A percentile compares a stretch with the other conserved stretches of the same genome.
Conservation (phyloP, 37 sponge, comb jelly and placozoan species). For the Corticium candelabrum region DNA sequence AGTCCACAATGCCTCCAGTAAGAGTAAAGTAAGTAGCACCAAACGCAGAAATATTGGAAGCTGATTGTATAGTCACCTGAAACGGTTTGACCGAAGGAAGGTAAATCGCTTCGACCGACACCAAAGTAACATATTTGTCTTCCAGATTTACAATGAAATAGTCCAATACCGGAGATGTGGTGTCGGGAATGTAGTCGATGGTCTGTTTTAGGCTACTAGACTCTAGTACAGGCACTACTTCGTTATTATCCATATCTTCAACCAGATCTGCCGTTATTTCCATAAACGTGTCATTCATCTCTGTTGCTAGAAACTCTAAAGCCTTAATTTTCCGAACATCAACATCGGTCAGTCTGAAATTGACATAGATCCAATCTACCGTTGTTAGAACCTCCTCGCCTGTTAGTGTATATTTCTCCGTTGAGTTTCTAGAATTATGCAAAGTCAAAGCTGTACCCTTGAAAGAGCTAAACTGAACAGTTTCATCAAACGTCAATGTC, state of each 20-base stretch:
- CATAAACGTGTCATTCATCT: constrained; percentile 3
- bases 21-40: constrained; percentile 28
- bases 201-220: constrained; percentile 18
- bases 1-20: constrained; percentile 42
- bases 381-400: constrained; percentile 13
- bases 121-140: constrained; percentile 48
- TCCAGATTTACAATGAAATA: constrained; percentile 37
- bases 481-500: constrained; percentile 77
- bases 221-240: constrained; percentile 23
- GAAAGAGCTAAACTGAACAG: constrained; percentile 32
- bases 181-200: constrained; percentile 33
- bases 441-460: constrained; percentile 42
- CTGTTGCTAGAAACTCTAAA: constrained; percentile 35
- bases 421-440: constrained; percentile 40
- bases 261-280: constrained; percentile 21
- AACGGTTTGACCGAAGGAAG: constrained; percentile 55
- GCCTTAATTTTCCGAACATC: constrained; percentile 52
- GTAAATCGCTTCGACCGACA: constrained; percentile 66
- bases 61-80: constrained; percentile 47
- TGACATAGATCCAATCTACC: constrained; percentile 45
- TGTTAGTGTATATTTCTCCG: constrained; percentile 27
- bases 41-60: constrained; percentile 13
- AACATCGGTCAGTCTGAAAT: constrained; percentile 32
- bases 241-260: constrained; percentile 26
- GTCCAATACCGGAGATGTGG: constrained; percentile 42